phyloP scores from a whole-genome alignment of 2,888 invertebrate genomes.

The Proisotoma minuta region DNA sequence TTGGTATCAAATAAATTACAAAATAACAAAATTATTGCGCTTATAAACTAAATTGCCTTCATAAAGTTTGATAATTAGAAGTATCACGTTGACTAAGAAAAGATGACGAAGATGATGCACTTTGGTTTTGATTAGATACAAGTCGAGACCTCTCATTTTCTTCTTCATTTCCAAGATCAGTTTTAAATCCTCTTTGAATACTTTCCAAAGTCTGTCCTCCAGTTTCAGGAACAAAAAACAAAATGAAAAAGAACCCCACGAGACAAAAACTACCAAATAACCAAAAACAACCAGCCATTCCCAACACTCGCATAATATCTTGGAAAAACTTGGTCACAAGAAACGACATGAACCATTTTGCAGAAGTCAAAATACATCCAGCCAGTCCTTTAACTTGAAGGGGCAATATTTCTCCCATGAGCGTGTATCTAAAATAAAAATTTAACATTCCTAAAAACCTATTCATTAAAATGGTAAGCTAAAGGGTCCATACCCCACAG shows the following conservation, averaged over 20 bases:
- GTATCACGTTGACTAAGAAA: too few relatives aligned
- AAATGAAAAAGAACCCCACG: constrained; percentile 27
- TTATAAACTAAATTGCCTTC: too few relatives aligned
- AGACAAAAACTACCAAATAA: constrained; percentile 31
- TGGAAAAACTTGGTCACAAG: constrained; percentile 29
- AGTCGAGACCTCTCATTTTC: too few relatives aligned
- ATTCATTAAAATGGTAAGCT: constrained; percentile 60
- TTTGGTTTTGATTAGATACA: too few relatives aligned
- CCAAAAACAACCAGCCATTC: constrained; percentile 29
- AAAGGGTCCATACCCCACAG: too few relatives aligned
- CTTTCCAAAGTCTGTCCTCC: constrained; percentile 28
- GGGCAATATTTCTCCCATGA: constrained; percentile 34
- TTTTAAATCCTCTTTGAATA: constrained; percentile 26
- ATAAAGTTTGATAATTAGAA: too few relatives aligned
- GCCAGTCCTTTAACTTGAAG: constrained; percentile 34
- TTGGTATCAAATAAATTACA: too few relatives aligned
- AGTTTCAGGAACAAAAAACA: constrained; percentile 37
- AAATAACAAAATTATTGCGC: too few relatives aligned
- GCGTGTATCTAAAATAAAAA: too few relatives aligned
- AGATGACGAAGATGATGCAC: too few relatives aligned
- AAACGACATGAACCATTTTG: constrained; percentile 29
- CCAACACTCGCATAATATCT: constrained; percentile 19
- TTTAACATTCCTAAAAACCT: too few relatives aligned
- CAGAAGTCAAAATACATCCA: constrained; percentile 28
- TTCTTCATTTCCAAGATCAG: too few relatives aligned